phyloP scores from a whole-genome alignment of 1,140 invertebrate genomes.

The Pseudomyrmex cubaensis region DNA sequence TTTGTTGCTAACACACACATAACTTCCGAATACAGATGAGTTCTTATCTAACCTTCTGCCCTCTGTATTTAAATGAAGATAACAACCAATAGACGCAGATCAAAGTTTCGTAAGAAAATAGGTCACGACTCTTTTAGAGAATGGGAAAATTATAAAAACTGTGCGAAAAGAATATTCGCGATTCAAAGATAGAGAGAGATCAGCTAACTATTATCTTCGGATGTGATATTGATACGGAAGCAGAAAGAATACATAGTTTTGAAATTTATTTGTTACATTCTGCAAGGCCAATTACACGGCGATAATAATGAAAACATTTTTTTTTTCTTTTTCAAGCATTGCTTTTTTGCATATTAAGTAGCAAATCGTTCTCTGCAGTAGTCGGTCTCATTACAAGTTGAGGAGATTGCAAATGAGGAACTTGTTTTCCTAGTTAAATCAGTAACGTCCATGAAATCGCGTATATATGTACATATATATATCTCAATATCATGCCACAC shows the following conservation, averaged over 20 bases:
- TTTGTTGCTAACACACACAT: slow-evolving; percentile 28
- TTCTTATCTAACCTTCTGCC: slow-evolving; percentile 74
- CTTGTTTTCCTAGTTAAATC: slow-evolving; percentile 75
- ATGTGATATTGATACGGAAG: neutral
- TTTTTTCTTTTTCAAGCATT: slow-evolving; percentile 11
- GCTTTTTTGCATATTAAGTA: slow-evolving; percentile 35
- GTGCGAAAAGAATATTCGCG: no score
- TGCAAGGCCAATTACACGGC: neutral
- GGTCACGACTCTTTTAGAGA: slow-evolving; percentile 65
- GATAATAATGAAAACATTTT: neutral
- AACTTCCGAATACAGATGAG: slow-evolving; percentile 62
- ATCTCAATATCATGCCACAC: slow-evolving; percentile 63
- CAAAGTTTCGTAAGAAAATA: slow-evolving; percentile 71
- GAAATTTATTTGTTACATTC: neutral
- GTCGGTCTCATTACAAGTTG: slow-evolving; percentile 38
- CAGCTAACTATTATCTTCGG: no score
- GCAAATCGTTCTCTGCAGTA: neutral
- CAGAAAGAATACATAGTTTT: neutral
- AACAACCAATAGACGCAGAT: slow-evolving; percentile 65
- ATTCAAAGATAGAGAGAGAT: no score
- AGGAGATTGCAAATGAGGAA: slow-evolving; percentile 69
- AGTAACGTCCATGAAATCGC: slow-evolving; percentile 74
- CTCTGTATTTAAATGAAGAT: slow-evolving; percentile 71
- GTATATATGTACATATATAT: slow-evolving; percentile 23
- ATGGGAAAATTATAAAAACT: slow-evolving; percentile 24